phyloP scores from a whole-genome alignment of 92 coral and sea anemone species.

The Phymanthus crucifer region DNA sequence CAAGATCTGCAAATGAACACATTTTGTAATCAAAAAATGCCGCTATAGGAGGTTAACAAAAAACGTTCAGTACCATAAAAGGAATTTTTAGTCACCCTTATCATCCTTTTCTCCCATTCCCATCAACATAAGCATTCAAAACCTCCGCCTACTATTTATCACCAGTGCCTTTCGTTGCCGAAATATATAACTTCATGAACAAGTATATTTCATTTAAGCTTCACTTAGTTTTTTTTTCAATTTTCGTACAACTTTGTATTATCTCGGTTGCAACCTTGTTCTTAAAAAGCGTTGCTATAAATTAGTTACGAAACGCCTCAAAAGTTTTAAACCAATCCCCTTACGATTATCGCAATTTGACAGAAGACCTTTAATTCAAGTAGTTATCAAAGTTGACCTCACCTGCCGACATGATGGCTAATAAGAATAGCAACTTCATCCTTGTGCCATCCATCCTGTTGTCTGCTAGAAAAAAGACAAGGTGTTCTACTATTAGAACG shows the following conservation, averaged over 20 bases:
- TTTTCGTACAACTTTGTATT: too few species aligned
- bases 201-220: too few species aligned
- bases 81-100: too few species aligned
- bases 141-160: too few species aligned
- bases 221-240: too few species aligned
- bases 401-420: slow-evolving; percentile 10
- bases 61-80: background rate
- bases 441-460: slow-evolving; percentile 3
- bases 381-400: background rate
- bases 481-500: too few species aligned
- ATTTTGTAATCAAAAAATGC: background rate
- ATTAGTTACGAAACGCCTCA: background rate
- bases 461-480: background rate
- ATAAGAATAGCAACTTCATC: slow-evolving; percentile 1
- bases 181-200: too few species aligned
- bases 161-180: too few species aligned
- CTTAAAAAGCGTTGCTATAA: too few species aligned
- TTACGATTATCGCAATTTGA: background rate
- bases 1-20: background rate
- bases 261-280: too few species aligned
- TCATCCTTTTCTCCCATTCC: too few species aligned
- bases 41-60: background rate
- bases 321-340: background rate
- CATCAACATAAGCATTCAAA: too few species aligned
- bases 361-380: background rate